These are phyloP conservation scores for Callithrix jacchus DNA, from an alignment of 2,113 vertebrate genomes.

Conservation along the genomic window DNA sequence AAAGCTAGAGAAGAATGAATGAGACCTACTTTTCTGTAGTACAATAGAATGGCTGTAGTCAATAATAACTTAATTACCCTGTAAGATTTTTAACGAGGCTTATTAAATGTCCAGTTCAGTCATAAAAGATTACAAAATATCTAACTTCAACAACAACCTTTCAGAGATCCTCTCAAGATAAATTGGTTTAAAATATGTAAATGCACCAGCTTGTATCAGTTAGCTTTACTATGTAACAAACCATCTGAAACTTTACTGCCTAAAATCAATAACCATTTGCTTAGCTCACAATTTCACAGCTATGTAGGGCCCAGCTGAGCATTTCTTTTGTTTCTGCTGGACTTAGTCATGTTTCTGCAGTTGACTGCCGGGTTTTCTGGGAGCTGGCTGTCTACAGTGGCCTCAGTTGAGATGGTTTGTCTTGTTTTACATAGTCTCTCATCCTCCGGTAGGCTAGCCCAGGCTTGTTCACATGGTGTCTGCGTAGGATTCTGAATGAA, in stretches of 20 bases:
- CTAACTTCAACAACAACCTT: slow-evolving; percentile 3
- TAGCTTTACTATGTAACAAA: not conserved
- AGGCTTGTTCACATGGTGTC: not conserved
- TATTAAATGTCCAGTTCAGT: not conserved
- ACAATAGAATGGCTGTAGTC: too few species aligned
- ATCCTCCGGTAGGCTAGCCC: not conserved
- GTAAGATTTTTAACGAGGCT: not conserved
- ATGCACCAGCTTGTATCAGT: not conserved
- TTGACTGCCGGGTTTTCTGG: not conserved
- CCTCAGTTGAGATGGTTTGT: not conserved
- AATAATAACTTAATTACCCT: not conserved
- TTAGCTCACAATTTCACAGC: not conserved
- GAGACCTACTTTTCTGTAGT: too few species aligned
- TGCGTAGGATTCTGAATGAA: not conserved
- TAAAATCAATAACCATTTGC: not conserved
- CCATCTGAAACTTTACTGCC: not conserved
- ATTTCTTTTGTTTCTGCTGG: not conserved
- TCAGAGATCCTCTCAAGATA: not conserved
- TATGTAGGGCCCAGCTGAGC: too few species aligned
- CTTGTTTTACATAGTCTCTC: not conserved
- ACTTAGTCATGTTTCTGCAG: not conserved
- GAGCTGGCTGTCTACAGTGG: not conserved
- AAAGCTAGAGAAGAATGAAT: too few species aligned
- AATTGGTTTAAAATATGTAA: not conserved
- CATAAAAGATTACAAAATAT: not conserved